Percentiles rank a stretch among this genome's conserved stretches.
Evolutionary conservation across 2,113 vertebrate species (phyloP).

Genomic region (western clawed frog (Xenopus tropicalis)): UCB_Xtro_10.0 CM004450.2:104892001-104892500

Average conservation of each 20-base stretch:
- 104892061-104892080: conserved; percentile 59
- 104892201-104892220: conserved; percentile 60
- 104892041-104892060: conserved; percentile 50
- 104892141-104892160: no score
- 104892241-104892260: conserved; percentile 71
- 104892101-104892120: no score
- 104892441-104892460: no score
- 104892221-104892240: conserved; percentile 71
- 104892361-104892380: no score
- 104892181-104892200: conserved; percentile 62
- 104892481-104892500: no score
- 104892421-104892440: no score
- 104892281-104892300: conserved; percentile 74
- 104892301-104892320: conserved; percentile 70
- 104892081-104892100: neutral
- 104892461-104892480: no score
- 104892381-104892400: no score
- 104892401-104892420: no score
- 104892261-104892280: conserved; percentile 66
- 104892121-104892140: no score
- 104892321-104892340: conserved; percentile 69
- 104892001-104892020: conserved; percentile 56
- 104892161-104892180: conserved; percentile 51
- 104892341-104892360: no score
- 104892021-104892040: conserved; percentile 67